Percentiles rank a stretch among this genome's conserved stretches.
Conservation (phyloP, 2,797 vertebrate genomes). For the Argya squamiceps region DNA sequence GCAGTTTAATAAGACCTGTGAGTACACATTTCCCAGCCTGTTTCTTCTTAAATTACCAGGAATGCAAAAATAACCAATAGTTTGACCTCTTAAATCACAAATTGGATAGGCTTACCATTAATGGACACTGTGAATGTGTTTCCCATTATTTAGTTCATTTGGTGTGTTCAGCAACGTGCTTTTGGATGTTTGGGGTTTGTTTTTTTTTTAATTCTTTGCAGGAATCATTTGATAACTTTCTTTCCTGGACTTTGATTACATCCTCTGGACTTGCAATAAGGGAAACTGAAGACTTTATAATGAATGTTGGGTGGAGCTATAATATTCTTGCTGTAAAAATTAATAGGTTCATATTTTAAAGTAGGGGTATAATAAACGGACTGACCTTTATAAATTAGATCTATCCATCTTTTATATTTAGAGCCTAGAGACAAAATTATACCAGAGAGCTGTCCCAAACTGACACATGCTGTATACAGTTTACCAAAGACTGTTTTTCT, state of each 20-base stretch:
- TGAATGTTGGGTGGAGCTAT: neutral
- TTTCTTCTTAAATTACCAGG: constrained; percentile 78
- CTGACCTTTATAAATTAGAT: neutral
- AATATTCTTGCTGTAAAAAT: neutral
- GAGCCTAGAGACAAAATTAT: neutral
- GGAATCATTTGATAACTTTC: constrained; percentile 66
- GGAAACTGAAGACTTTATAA: constrained; percentile 32
- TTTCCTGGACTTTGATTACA: constrained; percentile 59
- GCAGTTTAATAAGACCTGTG: constrained; percentile 75
- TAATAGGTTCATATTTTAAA: neutral
- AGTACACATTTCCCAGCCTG: constrained; percentile 72
- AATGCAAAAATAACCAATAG: constrained; percentile 79
- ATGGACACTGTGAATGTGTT: constrained; percentile 79
- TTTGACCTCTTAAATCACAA: constrained; percentile 82
- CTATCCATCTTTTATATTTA: neutral
- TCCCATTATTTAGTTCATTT: constrained; percentile 82
- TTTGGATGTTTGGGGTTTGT: constrained; percentile 57
- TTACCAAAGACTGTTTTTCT: neutral
- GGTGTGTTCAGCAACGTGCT: constrained; percentile 69
- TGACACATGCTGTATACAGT: neutral
- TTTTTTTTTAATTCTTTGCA: constrained; percentile 31
- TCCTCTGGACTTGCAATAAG: constrained; percentile 30
- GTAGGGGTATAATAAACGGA: neutral
- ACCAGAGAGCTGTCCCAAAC: neutral
- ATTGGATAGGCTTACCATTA: constrained; percentile 78